Evolutionary conservation across 2,888 invertebrate genomes (phyloP), one percentile per base, ranked within the genome.

Genomic region (Invenusta paracnida): DNA sequence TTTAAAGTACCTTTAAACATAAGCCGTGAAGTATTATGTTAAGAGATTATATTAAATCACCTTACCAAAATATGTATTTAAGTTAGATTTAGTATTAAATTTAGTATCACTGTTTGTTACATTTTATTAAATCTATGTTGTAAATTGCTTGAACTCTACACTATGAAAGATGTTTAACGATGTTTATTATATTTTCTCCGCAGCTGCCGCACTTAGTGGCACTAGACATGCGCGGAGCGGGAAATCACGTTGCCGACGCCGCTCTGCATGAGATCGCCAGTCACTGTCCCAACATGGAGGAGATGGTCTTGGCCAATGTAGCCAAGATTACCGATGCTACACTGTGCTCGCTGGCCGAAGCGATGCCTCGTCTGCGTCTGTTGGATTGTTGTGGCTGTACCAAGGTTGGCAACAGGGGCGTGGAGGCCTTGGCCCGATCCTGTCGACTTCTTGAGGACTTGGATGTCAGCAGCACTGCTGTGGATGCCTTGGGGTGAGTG

Each of bases 381-480:
- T 27, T 83, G 2, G 83, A 83, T 31, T n/a, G 31, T 17, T 83
- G 83, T 25, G 83, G 83, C 23, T 83, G 83, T 31, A n/a, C 28
- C 25, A 67, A 28, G 27, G 66, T 83, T 17, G 66, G 23, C 1
- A 48, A 83, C 66, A 29, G 30, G 66, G 83, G 83, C 13, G 48
- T 83, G 29, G 83, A 83, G 29, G 83, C 66, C 11, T 27, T 83
- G 1, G 25, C 31, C 30, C 31, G 66, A 30, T 31, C 2, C 27
- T 83, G 83, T 83, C 48, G 13, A 23, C 25, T 11, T n/a, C 27
- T 83, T 0, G 83, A 83, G 27, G 83, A 83, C 27, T 83, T 83
- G 31, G 83, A 83, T 31, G 66, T 83, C 31, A 83, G 83, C 66
- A 31, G 83, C 25, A 83, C 83, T 48, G 83, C 48, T 5, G 48